phyloP scores from a whole-genome alignment of 2,888 invertebrate genomes.

The Acheta domesticus region DNA sequence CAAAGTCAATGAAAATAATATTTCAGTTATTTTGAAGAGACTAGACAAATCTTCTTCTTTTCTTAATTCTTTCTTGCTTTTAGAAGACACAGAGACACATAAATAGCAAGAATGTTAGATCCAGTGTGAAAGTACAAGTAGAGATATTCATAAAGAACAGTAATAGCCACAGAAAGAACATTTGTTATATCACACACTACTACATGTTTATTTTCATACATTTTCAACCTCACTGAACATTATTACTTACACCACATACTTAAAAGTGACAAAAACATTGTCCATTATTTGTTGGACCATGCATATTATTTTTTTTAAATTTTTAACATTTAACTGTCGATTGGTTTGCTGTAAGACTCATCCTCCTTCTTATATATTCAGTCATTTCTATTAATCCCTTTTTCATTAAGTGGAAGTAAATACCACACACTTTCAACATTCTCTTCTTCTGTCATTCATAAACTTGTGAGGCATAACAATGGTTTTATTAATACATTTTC shows the following conservation, averaged over 20 bases:
- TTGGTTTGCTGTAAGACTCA: conserved; percentile 2
- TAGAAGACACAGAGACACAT: conserved; percentile 29
- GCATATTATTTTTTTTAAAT: conserved; percentile 21
- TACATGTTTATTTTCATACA: conserved; percentile 24
- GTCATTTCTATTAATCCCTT: background rate
- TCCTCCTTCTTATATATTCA: background rate
- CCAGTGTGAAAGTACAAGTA: conserved; percentile 22
- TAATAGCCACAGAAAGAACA: conserved; percentile 25
- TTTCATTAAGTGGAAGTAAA: background rate
- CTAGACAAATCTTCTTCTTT: background rate
- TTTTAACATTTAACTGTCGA: conserved; percentile 18
- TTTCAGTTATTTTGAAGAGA: too few relatives aligned
- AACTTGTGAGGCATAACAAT: too few relatives aligned
- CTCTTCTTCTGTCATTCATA: too few relatives aligned
- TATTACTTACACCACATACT: conserved; percentile 21
- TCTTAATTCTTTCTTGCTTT: background rate
- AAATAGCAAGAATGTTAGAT: conserved; percentile 24
- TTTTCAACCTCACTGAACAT: background rate
- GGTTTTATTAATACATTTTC: too few relatives aligned
- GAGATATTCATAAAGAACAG: conserved; percentile 27
- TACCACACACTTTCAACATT: too few relatives aligned
- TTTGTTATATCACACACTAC: conserved; percentile 23
- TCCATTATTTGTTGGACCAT: conserved; percentile 7
- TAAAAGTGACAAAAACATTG: background rate
- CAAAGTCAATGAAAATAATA: too few relatives aligned